Percentiles rank a stretch among this genome's conserved stretches.
Conservation (phyloP, 2,888 invertebrate genomes). For the Diarsia brunnea region DNA sequence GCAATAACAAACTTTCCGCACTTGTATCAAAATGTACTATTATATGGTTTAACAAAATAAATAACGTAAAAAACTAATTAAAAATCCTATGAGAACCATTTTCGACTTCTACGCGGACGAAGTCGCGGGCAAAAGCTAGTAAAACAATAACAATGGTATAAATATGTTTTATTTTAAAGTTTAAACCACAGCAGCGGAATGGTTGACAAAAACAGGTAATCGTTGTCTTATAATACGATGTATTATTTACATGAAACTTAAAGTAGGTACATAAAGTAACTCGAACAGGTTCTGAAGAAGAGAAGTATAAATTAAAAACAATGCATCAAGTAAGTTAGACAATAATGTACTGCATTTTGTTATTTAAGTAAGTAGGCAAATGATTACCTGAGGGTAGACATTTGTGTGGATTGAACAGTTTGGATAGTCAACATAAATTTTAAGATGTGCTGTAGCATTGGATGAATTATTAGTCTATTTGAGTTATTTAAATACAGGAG, state of each 20-base stretch:
- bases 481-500: constrained; percentile 17
- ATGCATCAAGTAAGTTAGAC: constrained; percentile 1
- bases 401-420: constrained; percentile 7
- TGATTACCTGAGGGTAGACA: constrained; percentile 10
- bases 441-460: constrained; percentile 20
- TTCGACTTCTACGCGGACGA: too few relatives aligned
- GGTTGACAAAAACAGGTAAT: constrained; percentile 61
- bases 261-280: constrained; percentile 28
- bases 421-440: constrained; percentile 47
- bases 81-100: too few relatives aligned
- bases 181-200: constrained; percentile 70
- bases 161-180: constrained; percentile 72
- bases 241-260: constrained; percentile 54
- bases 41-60: too few relatives aligned
- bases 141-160: constrained; percentile 66
- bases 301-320: constrained; percentile 27
- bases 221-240: constrained; percentile 43
- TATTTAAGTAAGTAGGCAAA: background rate
- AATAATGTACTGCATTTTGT: background rate
- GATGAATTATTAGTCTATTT: background rate
- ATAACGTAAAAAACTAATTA: too few relatives aligned
- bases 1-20: too few relatives aligned
- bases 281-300: constrained; percentile 7
- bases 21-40: too few relatives aligned
- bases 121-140: too few relatives aligned